These are phyloP conservation scores for Linurgus olivaceus DNA, from an alignment of 2,797 vertebrate genomes.

Conservation along the genomic window DNA sequence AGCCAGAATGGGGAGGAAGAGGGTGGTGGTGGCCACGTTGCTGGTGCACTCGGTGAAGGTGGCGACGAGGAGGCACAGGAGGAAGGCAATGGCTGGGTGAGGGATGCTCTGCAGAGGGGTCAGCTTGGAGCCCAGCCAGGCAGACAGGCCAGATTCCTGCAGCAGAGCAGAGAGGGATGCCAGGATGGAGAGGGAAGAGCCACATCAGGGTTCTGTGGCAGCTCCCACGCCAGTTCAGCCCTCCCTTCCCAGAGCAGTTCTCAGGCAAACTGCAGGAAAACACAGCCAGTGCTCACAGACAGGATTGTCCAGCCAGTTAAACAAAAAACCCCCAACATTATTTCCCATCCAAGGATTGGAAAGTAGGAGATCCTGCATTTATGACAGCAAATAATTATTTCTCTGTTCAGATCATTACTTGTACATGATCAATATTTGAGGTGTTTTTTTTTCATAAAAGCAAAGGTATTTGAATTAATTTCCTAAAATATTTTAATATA, in stretches of 20 bases:
- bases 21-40: constrained; percentile 91
- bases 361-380: background rate
- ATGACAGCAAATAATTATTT: background rate
- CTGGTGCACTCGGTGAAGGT: constrained; percentile 92
- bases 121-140: constrained; percentile 83
- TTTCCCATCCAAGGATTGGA: background rate
- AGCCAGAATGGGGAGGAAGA: constrained; percentile 90
- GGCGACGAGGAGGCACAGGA: constrained; percentile 83
- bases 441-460: accelerated
- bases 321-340: background rate
- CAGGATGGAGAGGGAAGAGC: background rate
- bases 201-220: background rate
- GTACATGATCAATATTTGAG: background rate
- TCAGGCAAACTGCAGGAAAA: background rate
- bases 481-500: background rate
- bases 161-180: background rate
- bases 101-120: constrained; percentile 82
- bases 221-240: background rate
- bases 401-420: background rate
- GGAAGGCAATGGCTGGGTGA: constrained; percentile 74
- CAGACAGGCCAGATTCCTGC: constrained; percentile 84
- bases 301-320: accelerated
- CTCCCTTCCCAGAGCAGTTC: background rate
- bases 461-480: background rate
- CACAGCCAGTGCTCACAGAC: background rate